These are phyloP conservation scores for Theretra japonica DNA, from an alignment of 2,888 invertebrate species.

Conservation along the genomic window DNA sequence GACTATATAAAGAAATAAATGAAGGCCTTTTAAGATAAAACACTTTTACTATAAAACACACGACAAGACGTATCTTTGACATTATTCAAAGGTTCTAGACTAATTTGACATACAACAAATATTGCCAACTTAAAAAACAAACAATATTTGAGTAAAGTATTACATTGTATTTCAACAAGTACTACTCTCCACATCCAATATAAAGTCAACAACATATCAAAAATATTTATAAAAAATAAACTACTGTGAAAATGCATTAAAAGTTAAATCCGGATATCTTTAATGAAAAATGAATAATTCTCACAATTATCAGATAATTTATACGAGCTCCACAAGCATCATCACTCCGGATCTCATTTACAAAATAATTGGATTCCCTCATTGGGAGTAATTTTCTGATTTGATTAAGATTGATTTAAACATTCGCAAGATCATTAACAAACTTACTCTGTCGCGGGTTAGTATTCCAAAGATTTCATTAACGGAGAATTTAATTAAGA, in stretches of 20 bases:
- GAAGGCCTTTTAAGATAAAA: too few relatives aligned
- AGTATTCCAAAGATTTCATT: conserved; percentile 46
- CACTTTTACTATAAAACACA: too few relatives aligned
- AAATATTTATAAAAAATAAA: background rate
- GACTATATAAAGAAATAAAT: too few relatives aligned
- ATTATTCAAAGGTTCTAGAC: too few relatives aligned
- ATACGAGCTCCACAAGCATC: conserved; percentile 48
- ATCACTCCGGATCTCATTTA: conserved; percentile 58
- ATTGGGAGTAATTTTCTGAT: conserved; percentile 57
- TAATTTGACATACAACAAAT: too few relatives aligned
- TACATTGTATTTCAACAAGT: too few relatives aligned
- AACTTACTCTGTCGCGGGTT: conserved; percentile 46
- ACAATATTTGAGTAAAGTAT: too few relatives aligned
- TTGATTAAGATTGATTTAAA: conserved; percentile 58
- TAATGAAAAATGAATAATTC: conserved; percentile 22
- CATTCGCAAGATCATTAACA: conserved; percentile 51
- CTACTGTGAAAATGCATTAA: background rate
- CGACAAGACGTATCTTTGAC: too few relatives aligned
- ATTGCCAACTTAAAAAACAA: too few relatives aligned
- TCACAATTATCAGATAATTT: conserved; percentile 46
- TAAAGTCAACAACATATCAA: background rate
- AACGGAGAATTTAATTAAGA: conserved; percentile 45
- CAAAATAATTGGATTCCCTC: conserved; percentile 65
- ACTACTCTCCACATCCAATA: too few relatives aligned
- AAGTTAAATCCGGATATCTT: background rate